phyloP scores from a whole-genome alignment of 2,888 invertebrate species.

The Pristionchus exspectatus region DNA sequence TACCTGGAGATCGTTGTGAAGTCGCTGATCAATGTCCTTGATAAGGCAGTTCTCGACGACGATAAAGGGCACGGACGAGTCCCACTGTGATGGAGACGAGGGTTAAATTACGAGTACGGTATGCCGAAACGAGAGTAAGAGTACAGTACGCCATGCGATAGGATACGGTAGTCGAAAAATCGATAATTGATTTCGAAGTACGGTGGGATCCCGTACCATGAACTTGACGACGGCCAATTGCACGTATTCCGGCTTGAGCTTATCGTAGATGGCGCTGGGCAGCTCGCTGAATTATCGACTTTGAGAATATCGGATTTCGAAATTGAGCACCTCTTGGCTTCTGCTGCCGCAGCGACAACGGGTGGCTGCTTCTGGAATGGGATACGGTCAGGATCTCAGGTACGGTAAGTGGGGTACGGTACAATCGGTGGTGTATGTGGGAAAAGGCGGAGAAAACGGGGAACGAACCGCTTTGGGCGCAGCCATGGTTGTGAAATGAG shows the following conservation, averaged over 20 bases:
- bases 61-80: conserved; percentile 24
- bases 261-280: conserved; percentile 20
- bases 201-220: neutral
- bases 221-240: conserved; percentile 38
- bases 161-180: neutral
- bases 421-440: neutral
- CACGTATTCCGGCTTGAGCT: conserved; percentile 25
- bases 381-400: neutral
- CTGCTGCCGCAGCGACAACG: neutral
- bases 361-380: neutral
- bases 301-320: neutral
- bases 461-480: neutral
- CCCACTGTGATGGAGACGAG: neutral
- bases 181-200: neutral
- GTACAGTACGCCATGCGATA: neutral
- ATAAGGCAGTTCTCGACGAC: conserved; percentile 45
- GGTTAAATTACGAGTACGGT: neutral
- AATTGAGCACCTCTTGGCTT: neutral
- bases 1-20: neutral
- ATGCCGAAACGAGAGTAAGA: too few species aligned
- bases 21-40: conserved; percentile 42
- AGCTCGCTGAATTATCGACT: neutral
- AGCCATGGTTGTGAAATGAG: neutral
- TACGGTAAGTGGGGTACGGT: conserved; percentile 13
- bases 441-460: neutral